Base-by-base conservation (phyloP, 2,888 invertebrate species). In the Tillus elongatus region DNA sequence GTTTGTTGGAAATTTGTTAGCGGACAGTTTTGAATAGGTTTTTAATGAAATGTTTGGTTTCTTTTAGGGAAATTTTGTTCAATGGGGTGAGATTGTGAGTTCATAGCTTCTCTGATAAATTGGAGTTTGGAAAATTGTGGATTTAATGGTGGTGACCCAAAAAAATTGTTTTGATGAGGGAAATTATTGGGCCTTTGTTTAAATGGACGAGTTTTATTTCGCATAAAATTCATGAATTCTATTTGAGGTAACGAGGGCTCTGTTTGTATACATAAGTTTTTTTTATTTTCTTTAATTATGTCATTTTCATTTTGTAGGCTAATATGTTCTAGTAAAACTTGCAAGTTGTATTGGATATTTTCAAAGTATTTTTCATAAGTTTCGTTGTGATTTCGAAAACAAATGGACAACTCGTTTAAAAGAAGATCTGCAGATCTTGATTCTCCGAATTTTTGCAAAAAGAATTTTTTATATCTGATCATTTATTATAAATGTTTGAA, bases 311-410 rank as follows among this genome's bases (percentile, higher is more conserved):
- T 33, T 11, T 24, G 30, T 13, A 40, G n/a, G 24, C 16, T 14
- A 8, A 47, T 31, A 14, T 47, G 41, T 36, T 49, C 43, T 37
- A 45, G 8, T 12, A 49, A 4, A 29, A 44, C 30, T 44, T 47
- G 49, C 13, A 48, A 34, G 37, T 45, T 49, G 19, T 27, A 8
- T 43, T 43, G 47, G 13, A 49, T 42, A 15, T 30, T 37, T 35
- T 47, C 43, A 6, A 38, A 44, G 30, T 46, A 49, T 31, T 39
- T 16, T 30, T 43, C 35, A 24, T 44, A 46, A 28, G 12, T 36
- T 45, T 48, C 42, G 6, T 36, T 40, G 14, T 31, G 13, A 11
- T 15, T 13, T 45, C 43, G 40, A 29, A 30, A 42, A 32, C 42
- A 42, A 19, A 41, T 43, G n/a, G 30, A 40, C 11, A 47, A 16